Conservation (phyloP, 2,888 invertebrate genomes). For the Andrena flavipes region DNA sequence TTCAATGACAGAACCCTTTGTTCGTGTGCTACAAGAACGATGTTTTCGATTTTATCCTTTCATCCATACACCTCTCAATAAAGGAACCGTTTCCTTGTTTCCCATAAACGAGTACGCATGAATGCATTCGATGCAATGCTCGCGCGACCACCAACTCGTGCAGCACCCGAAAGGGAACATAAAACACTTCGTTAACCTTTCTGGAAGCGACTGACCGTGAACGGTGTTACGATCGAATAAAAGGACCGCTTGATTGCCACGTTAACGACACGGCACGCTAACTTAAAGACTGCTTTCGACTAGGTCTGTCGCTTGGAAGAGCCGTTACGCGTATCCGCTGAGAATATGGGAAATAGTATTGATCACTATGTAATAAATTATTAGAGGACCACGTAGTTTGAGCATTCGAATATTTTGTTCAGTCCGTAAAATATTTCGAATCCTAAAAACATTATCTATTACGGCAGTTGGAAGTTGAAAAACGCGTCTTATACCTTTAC, state of each 20-base stretch:
- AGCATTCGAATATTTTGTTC: background rate
- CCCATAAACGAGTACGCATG: too few species aligned
- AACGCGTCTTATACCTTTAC: too few species aligned
- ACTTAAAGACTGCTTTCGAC: slow-evolving; percentile 39
- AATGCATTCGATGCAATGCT: background rate
- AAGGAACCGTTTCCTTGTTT: too few species aligned
- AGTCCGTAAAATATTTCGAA: too few species aligned
- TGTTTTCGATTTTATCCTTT: too few species aligned
- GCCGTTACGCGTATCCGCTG: slow-evolving; percentile 9
- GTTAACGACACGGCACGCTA: slow-evolving; percentile 32
- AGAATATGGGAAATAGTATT: background rate
- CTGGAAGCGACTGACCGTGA: slow-evolving; percentile 38
- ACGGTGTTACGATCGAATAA: slow-evolving; percentile 52
- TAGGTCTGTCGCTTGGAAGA: slow-evolving; percentile 1
- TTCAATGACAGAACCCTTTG: too few species aligned
- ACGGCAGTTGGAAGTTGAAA: too few species aligned
- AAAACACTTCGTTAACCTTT: slow-evolving; percentile 61
- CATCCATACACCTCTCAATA: too few species aligned
- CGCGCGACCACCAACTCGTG: too few species aligned
- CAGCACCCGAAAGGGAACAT: slow-evolving; percentile 1
- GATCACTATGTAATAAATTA: slow-evolving; percentile 6
- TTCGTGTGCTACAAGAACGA: too few species aligned
- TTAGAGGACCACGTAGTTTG: too few species aligned
- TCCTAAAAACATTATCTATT: too few species aligned
- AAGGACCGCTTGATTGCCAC: slow-evolving; percentile 52